A percentile compares a stretch with the other conserved stretches of the same genome.
Conservation (phyloP, 2,113 vertebrate genomes). For the Cygnus buccinator region DNA sequence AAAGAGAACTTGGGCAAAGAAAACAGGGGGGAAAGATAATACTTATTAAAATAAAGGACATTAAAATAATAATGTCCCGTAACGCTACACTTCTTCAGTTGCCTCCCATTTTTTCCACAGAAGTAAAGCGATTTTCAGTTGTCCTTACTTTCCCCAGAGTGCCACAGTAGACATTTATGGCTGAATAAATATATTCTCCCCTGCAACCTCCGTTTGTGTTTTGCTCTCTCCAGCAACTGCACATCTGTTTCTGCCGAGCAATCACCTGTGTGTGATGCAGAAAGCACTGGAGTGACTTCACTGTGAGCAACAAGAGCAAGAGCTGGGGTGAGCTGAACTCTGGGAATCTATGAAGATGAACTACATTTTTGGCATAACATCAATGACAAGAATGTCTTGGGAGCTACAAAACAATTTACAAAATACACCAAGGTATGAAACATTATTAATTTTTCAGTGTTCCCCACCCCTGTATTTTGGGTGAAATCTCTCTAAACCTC, state of each 20-base stretch:
- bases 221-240: neutral
- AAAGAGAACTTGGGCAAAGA: neutral
- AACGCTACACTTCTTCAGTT: accelerated
- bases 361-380: accelerated
- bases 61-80: neutral
- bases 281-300: neutral
- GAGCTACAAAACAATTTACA: accelerated
- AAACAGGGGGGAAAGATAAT: accelerated
- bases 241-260: neutral
- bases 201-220: neutral
- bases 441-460: accelerated
- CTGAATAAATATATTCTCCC: neutral
- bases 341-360: accelerated
- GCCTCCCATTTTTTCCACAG: neutral
- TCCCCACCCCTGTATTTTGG: accelerated
- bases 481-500: neutral
- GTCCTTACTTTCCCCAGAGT: neutral
- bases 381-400: accelerated
- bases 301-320: too few species aligned
- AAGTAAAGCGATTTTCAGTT: neutral
- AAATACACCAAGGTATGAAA: accelerated
- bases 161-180: neutral
- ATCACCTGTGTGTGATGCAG: neutral
- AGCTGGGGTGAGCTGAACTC: neutral
- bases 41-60: too few species aligned